Base-by-base conservation (phyloP, 1,140 invertebrate genomes). In the Venustaconcha ellipsiformis region DNA sequence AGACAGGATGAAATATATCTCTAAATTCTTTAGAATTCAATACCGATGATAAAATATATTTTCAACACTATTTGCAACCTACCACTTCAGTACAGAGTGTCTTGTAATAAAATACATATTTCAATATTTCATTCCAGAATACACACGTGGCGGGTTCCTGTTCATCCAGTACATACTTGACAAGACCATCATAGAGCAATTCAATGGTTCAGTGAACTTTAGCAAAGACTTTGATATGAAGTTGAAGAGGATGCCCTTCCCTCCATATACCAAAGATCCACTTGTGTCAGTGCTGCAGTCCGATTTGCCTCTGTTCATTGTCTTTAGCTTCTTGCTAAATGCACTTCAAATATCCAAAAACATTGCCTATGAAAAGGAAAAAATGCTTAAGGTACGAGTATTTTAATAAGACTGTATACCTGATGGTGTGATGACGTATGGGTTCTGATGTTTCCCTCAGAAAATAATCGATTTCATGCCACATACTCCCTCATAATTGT, bases 291-390 rank as follows among this genome's bases (percentile, higher is more conserved):
- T 83, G 0, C 67, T 84, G 2, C 81, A 86, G 69, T 57, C 37
- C 1, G 72, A 94, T 79, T 91, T 89, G 48, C 87, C 88, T 3
- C 77, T 89, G 37, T 83, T 89, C 26, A 65, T 89, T 11, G 79
- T 95, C 90, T 87, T 95, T 5, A 94, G 93, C 83, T 95, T 95
- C 82, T 92, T 94, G 8, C 80, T 89, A 15, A 81, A 79, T 37
- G 83, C 82, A 55, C 76, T 89, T 12, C 81, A 84, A 20, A 88
- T 85, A 62, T 80, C 83, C 18, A 89, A 86, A 70, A 80, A 82
- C 48, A 80, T 90, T 37, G 82, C 85, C 12, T 85, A 86, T 72
- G 89, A 90, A 73, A 90, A 90, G 72, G 88, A 89, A 70, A 82
- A 78, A 37, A 84, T 82, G 72, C 73, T 89, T 0, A 89, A 89